These are phyloP conservation scores for Orientallactaga sibirica DNA, from an alignment of 2,797 vertebrate species.

Conservation along the genomic window DNA sequence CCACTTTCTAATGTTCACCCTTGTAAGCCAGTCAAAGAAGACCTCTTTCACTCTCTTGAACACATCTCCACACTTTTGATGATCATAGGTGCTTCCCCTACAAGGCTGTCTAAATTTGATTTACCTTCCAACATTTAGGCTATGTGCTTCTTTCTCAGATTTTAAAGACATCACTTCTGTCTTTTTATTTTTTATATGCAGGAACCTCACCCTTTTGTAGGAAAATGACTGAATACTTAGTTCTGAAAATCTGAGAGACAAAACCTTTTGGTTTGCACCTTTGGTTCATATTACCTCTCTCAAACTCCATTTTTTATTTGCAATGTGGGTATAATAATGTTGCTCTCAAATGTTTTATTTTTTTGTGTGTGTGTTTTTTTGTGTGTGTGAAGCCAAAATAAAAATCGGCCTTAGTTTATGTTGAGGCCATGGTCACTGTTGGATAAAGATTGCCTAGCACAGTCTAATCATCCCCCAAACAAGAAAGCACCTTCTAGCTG, in stretches of 20 bases:
- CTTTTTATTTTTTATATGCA: not conserved
- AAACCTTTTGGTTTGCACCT: not conserved
- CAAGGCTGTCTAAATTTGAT: not conserved
- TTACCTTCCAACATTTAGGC: not conserved
- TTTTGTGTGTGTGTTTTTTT: no score
- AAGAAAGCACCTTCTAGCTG: not conserved
- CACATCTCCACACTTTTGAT: not conserved
- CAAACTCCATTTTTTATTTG: not conserved
- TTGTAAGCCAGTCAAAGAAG: not conserved
- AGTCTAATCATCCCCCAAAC: not conserved
- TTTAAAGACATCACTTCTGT: not conserved
- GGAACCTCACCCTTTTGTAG: not conserved
- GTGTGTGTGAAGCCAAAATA: not conserved
- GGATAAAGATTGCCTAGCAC: not conserved
- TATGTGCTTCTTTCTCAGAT: not conserved
- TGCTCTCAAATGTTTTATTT: not conserved
- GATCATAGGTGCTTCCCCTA: not conserved
- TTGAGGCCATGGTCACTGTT: not conserved
- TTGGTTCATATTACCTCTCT: not conserved
- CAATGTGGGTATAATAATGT: not conserved
- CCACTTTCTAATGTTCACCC: not conserved
- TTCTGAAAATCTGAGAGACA: not conserved
- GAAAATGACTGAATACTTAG: not conserved
- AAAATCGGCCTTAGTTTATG: not conserved
- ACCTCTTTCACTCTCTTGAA: not conserved